phyloP scores from a whole-genome alignment of 1,140 invertebrate genomes.

The Hylaeus anthracinus region DNA sequence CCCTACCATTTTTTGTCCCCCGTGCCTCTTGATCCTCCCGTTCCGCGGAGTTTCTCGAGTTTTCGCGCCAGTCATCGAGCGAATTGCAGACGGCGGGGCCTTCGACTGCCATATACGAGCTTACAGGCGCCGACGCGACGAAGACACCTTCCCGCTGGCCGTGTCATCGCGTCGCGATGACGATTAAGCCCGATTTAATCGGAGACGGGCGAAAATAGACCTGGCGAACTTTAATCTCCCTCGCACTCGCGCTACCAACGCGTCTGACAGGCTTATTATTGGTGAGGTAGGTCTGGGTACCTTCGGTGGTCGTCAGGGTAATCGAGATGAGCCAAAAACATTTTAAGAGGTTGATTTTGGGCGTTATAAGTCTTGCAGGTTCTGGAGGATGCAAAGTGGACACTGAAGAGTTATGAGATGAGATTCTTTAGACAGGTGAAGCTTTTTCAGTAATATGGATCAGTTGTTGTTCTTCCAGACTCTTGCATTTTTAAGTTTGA shows the following conservation, averaged over 20 bases:
- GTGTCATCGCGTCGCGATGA: constrained; percentile 32
- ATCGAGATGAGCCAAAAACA: too few relatives aligned
- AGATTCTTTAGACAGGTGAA: too few relatives aligned
- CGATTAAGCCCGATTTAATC: constrained; percentile 43
- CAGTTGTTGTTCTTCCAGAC: too few relatives aligned
- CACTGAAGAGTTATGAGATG: too few relatives aligned
- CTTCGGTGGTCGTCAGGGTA: too few relatives aligned
- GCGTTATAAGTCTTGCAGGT: too few relatives aligned
- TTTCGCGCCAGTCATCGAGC: constrained; percentile 40
- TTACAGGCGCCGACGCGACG: constrained; percentile 52
- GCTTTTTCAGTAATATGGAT: too few relatives aligned
- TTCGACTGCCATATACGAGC: constrained; percentile 68
- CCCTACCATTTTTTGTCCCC: constrained; percentile 51
- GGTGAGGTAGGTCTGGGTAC: too few relatives aligned
- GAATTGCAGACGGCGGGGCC: constrained; percentile 49
- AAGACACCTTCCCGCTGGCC: constrained; percentile 28
- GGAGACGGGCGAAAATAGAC: constrained; percentile 18
- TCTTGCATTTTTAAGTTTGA: too few relatives aligned
- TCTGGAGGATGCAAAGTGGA: too few relatives aligned
- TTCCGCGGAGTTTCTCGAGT: constrained; percentile 36
- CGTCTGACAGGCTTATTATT: too few relatives aligned
- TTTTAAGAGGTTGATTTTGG: too few relatives aligned
- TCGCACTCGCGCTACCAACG: background rate
- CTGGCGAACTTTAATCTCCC: constrained; percentile 23
- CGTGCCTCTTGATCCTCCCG: constrained; percentile 57